phyloP scores from a whole-genome alignment of 2,888 invertebrate genomes.

The Melanostoma scalare region DNA sequence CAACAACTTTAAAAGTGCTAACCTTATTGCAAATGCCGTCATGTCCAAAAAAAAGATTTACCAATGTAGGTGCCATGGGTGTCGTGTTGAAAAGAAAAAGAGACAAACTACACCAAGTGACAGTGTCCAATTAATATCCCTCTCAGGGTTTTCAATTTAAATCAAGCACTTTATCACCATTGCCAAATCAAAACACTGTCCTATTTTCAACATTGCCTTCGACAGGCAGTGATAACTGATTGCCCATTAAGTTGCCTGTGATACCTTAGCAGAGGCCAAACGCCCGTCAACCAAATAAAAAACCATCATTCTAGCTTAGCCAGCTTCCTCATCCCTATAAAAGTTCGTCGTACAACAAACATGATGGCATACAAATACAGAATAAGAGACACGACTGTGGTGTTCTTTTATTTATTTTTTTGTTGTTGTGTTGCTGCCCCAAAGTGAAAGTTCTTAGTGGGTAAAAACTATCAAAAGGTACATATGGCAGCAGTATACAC shows the following conservation, averaged over 20 bases:
- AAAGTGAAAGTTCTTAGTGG: slow-evolving; percentile 69
- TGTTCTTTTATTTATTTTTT: not conserved
- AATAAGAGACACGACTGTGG: slow-evolving; percentile 33
- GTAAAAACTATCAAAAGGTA: slow-evolving; percentile 45
- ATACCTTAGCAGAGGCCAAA: slow-evolving; percentile 10
- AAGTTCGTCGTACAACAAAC: slow-evolving; percentile 39
- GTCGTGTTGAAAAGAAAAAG: not conserved
- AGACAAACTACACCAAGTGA: slow-evolving; percentile 38
- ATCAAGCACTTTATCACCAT: slow-evolving; percentile 63
- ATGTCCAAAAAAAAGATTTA: not conserved
- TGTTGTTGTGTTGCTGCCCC: slow-evolving; percentile 16
- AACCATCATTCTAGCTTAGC: slow-evolving; percentile 15
- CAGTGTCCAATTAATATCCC: slow-evolving; percentile 64
- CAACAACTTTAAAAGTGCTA: not conserved
- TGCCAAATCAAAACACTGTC: slow-evolving; percentile 63
- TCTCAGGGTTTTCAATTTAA: slow-evolving; percentile 54
- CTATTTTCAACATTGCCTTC: slow-evolving; percentile 47
- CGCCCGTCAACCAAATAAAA: slow-evolving; percentile 29
- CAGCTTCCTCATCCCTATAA: slow-evolving; percentile 21
- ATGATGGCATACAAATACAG: slow-evolving; percentile 43
- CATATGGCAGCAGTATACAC: not conserved
- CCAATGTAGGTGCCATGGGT: too few relatives aligned
- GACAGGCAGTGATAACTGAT: slow-evolving; percentile 65
- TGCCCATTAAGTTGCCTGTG: slow-evolving; percentile 51
- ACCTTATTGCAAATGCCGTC: slow-evolving; percentile 7